Evolutionary conservation across 2,888 invertebrate species (phyloP), one percentile per base, ranked within the genome.

Genomic region (Pseudoips prasinana): DNA sequence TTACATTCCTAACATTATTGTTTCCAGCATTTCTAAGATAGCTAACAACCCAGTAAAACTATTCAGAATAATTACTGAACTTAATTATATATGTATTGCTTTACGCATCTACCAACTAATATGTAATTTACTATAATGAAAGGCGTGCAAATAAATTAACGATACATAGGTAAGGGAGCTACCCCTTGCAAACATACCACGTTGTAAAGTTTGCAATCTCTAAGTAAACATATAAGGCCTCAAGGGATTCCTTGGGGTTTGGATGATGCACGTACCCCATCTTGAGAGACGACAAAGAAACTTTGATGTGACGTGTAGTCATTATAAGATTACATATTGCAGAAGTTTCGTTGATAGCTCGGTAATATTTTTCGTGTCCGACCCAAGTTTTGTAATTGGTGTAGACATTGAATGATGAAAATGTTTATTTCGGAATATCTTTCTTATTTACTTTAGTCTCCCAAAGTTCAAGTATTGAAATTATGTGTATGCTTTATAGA

Each of bases 171-270:
- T 61, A n/a, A n/a, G n/a, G n/a, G n/a, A n/a, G n/a, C n/a, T n/a
- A 71, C 74, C 66, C 68, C 46, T 57, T 64, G 67, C 56, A 58
- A 73, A 76, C 77, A 80, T 71, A 76, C 48, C 39, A 64, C 56
- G 58, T 46, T 52, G 59, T 59, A 61, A 63, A 52, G 45, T 54
- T 50, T 60, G 71, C 73, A 77, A 75, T 77, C 76, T 73, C 65
- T 46, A 62, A 44, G 64, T 51, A 71, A 73, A 72, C 68, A 61
- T 65, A 52, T 65, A 52, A 58, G 50, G 49, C 63, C 78, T 63
- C 42, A 26, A 32, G 72, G 73, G 77, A 71, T 41, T 48, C 33
- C 42, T 33, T 25, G 46, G 33, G 53, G 51, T 51, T 48, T 39
- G 48, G 52, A 58, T 59, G 58, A 59, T 58, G 56, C 65, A 63